Percentiles rank a stretch among this genome's conserved stretches.
Evolutionary conservation across 2,113 vertebrate genomes (phyloP).

Genomic region (Scartelaos histophorus): DNA sequence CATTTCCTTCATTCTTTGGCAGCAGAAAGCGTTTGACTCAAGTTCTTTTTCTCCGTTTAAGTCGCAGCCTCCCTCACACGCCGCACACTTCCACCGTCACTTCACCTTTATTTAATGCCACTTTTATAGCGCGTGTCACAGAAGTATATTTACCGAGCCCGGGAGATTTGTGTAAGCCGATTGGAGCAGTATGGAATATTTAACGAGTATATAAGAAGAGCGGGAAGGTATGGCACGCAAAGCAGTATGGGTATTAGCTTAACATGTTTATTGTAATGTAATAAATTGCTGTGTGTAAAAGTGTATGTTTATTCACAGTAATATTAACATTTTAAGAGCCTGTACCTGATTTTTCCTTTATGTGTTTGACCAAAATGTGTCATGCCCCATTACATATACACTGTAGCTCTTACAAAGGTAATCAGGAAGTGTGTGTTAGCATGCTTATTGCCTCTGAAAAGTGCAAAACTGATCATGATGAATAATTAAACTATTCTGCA

Average conservation of each 20-base stretch:
- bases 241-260: neutral
- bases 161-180: conserved; percentile 17
- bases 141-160: conserved; percentile 2
- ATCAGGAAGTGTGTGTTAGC: too few species aligned
- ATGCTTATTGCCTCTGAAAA: too few species aligned
- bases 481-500: too few species aligned
- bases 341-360: too few species aligned
- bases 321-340: too few species aligned
- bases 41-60: neutral
- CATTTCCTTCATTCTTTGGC: too few species aligned
- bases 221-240: neutral
- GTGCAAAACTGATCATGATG: too few species aligned
- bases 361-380: too few species aligned
- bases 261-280: neutral
- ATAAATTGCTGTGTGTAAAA: too few species aligned
- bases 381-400: too few species aligned
- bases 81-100: conserved; percentile 7
- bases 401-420: too few species aligned
- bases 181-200: neutral
- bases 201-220: neutral
- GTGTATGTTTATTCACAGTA: too few species aligned
- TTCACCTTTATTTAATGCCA: conserved; percentile 19
- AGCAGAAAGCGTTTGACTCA: neutral
- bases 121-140: neutral
- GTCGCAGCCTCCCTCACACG: neutral